Evolutionary conservation across 2,113 vertebrate genomes (phyloP).

Genomic region (Channa maculata): DNA sequence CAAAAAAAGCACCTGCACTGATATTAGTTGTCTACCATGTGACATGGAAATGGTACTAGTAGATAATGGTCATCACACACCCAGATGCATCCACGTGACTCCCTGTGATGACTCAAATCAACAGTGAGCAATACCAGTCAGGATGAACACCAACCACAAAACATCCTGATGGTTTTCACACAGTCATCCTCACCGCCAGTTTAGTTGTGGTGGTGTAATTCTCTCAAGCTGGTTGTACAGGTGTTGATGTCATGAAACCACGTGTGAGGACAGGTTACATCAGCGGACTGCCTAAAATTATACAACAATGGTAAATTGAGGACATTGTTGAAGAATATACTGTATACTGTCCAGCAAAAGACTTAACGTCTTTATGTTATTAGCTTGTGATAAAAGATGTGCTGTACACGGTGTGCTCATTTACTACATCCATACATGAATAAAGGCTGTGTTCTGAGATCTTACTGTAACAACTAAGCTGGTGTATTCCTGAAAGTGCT

Average conservation of each 20-base stretch:
- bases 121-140: conserved; percentile 27
- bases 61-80: background rate
- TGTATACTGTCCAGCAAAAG: background rate
- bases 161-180: conserved; percentile 32
- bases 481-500: conserved; percentile 50
- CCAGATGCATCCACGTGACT: conserved; percentile 2
- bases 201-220: conserved; percentile 17
- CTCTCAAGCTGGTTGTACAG: conserved; percentile 28
- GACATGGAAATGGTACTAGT: background rate
- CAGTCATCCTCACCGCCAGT: conserved; percentile 18
- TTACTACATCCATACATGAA: background rate
- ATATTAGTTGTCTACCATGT: background rate
- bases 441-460: conserved; percentile 6
- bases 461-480: conserved; percentile 35
- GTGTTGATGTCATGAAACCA: conserved; percentile 54
- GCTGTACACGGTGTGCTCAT: background rate
- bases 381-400: background rate
- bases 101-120: conserved; percentile 19
- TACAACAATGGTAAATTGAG: background rate
- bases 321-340: background rate
- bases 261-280: conserved; percentile 32
- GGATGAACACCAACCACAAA: conserved; percentile 38
- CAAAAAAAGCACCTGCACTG: too few relatives aligned
- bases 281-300: background rate
- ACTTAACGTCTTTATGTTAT: background rate